These are phyloP conservation scores for Aphelinus certus DNA, from an alignment of 1,140 invertebrate genomes.

Conservation along the genomic window DNA sequence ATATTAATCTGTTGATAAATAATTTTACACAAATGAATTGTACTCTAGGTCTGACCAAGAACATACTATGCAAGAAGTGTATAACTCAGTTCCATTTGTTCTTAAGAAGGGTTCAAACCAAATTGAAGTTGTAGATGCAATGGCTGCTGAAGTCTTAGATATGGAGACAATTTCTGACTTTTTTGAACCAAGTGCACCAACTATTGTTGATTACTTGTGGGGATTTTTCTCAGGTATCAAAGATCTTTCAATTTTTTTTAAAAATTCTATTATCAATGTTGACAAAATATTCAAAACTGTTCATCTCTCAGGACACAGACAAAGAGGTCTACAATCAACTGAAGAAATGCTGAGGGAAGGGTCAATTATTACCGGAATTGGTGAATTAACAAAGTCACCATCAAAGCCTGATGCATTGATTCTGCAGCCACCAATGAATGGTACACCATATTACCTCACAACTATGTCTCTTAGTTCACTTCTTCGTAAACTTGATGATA, in stretches of 20 bases:
- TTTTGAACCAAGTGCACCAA: conserved; percentile 77
- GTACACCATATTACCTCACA: conserved; percentile 77
- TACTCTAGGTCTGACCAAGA: conserved; percentile 73
- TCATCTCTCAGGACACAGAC: conserved; percentile 65
- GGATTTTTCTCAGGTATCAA: conserved; percentile 75
- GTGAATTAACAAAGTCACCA: conserved; percentile 70
- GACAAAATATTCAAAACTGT: conserved; percentile 25
- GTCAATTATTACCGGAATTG: conserved; percentile 79
- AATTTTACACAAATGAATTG: neutral
- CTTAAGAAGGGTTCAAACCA: conserved; percentile 70
- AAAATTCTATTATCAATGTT: neutral
- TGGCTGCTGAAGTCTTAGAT: conserved; percentile 79
- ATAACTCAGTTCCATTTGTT: conserved; percentile 79
- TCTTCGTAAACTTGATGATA: conserved; percentile 75
- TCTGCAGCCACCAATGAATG: conserved; percentile 74
- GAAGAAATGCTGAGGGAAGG: conserved; percentile 82
- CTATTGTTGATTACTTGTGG: conserved; percentile 80
- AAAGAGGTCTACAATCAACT: conserved; percentile 80
- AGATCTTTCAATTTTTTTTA: neutral
- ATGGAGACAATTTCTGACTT: conserved; percentile 80
- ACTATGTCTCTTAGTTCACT: conserved; percentile 74
- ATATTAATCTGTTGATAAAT: conserved; percentile 21
- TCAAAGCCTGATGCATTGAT: conserved; percentile 67
- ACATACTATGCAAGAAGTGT: conserved; percentile 76
- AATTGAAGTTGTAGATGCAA: conserved; percentile 77